These are phyloP conservation scores for Tetramorium parvispinum DNA, from an alignment of 1,140 invertebrate species.

Conservation along the genomic window DNA sequence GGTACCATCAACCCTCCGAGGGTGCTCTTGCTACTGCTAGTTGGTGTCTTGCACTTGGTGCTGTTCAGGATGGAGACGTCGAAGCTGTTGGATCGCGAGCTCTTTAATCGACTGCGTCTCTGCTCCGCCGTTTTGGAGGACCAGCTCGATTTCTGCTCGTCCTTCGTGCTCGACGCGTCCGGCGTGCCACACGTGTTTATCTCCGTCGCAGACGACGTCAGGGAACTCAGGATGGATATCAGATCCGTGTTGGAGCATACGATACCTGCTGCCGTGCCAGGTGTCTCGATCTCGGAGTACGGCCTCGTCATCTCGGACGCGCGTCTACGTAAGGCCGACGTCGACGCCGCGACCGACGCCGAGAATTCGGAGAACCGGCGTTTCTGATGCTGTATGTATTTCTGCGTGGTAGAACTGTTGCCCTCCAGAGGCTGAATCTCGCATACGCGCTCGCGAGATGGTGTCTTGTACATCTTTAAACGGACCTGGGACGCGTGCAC, in stretches of 20 bases:
- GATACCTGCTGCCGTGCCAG: constrained; percentile 87
- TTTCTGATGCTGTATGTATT: constrained; percentile 86
- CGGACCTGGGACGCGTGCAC: constrained; percentile 84
- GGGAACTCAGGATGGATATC: constrained; percentile 91
- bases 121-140: constrained; percentile 81
- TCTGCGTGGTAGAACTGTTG: constrained; percentile 85
- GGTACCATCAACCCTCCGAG: constrained; percentile 79
- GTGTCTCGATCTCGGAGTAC: constrained; percentile 72
- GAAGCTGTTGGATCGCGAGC: constrained; percentile 92
- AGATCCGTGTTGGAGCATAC: constrained; percentile 93
- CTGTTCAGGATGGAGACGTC: constrained; percentile 90
- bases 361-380: constrained; percentile 91
- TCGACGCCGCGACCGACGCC: constrained; percentile 85
- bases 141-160: constrained; percentile 72
- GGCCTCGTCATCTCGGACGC: constrained; percentile 89
- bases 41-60: constrained; percentile 84
- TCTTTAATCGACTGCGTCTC: constrained; percentile 87
- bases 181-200: constrained; percentile 87
- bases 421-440: constrained; percentile 92
- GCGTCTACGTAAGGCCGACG: constrained; percentile 82
- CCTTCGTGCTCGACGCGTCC: constrained; percentile 73
- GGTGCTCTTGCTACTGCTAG: constrained; percentile 44
- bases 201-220: constrained; percentile 92
- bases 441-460: constrained; percentile 91
- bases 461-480: constrained; percentile 93